A percentile compares a stretch with the other conserved stretches of the same genome.
Conservation (phyloP, 2,888 invertebrate species). For the Agriotes lineatus region DNA sequence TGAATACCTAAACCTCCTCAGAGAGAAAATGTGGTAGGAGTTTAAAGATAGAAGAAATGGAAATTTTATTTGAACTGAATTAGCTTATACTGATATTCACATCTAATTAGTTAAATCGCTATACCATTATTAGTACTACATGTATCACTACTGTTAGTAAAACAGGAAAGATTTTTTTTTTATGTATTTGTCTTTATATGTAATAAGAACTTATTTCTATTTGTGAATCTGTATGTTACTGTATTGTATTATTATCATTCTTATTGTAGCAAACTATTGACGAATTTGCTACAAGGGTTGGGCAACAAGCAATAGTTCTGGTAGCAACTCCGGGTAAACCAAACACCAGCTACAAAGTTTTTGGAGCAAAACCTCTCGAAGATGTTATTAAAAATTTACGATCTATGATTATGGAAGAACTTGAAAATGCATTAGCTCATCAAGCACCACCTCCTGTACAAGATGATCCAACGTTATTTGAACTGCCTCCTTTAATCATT, state of each 20-base stretch:
- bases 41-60: too few relatives aligned
- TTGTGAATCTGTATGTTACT: too few relatives aligned
- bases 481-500: slow-evolving; percentile 94
- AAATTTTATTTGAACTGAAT: too few relatives aligned
- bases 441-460: slow-evolving; percentile 89
- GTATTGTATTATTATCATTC: slow-evolving; percentile 30
- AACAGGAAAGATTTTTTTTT: too few relatives aligned
- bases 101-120: too few relatives aligned
- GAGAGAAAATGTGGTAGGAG: too few relatives aligned
- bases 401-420: slow-evolving; percentile 93
- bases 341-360: slow-evolving; percentile 95
- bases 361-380: slow-evolving; percentile 96
- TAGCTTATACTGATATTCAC: too few relatives aligned
- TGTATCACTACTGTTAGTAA: background rate
- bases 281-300: slow-evolving; percentile 96
- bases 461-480: slow-evolving; percentile 94
- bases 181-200: too few relatives aligned
- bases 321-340: slow-evolving; percentile 97
- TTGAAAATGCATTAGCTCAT: slow-evolving; percentile 93
- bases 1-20: too few relatives aligned
- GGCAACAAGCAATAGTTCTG: slow-evolving; percentile 96
- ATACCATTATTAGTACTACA: background rate
- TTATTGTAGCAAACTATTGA: slow-evolving; percentile 86
- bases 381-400: slow-evolving; percentile 94
- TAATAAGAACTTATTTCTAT: too few relatives aligned